Evolutionary conservation across 2,888 invertebrate genomes (phyloP).

Genomic region (Polyommatus iphigenia): DNA sequence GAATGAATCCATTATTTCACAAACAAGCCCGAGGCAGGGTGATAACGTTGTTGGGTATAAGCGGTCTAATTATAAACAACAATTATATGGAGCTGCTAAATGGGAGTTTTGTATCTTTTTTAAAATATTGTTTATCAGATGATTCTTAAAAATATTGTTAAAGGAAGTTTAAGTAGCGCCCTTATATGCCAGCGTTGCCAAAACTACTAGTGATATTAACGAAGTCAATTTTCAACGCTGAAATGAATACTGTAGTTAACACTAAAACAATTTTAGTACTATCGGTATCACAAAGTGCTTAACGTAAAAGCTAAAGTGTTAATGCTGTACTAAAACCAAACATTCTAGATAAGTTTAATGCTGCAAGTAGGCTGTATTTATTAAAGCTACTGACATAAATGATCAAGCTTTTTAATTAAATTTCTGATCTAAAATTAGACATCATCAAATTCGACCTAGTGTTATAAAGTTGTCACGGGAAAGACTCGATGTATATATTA

Average conservation of each 20-base stretch:
- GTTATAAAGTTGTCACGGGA: too few relatives aligned
- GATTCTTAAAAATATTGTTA: neutral
- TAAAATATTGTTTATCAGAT: neutral
- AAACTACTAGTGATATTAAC: too few relatives aligned
- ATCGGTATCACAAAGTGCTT: too few relatives aligned
- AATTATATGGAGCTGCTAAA: constrained; percentile 51
- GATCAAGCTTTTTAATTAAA: too few relatives aligned
- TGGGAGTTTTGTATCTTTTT: neutral
- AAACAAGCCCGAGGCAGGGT: constrained; percentile 66
- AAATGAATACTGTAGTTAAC: too few relatives aligned
- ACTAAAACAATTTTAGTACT: too few relatives aligned
- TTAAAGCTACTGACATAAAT: too few relatives aligned
- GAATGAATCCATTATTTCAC: constrained; percentile 79
- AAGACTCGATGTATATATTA: too few relatives aligned
- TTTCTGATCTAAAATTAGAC: too few relatives aligned
- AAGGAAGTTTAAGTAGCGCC: neutral
- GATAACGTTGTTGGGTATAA: constrained; percentile 64
- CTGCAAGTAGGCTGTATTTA: neutral
- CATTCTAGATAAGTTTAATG: neutral
- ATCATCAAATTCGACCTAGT: too few relatives aligned
- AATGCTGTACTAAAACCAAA: neutral
- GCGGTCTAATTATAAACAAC: constrained; percentile 47
- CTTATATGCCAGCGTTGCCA: too few relatives aligned
- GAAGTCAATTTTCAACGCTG: too few relatives aligned
- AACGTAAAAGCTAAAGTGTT: neutral